Conservation (phyloP, 2,113 vertebrate species). For the Lycaon pictus region DNA sequence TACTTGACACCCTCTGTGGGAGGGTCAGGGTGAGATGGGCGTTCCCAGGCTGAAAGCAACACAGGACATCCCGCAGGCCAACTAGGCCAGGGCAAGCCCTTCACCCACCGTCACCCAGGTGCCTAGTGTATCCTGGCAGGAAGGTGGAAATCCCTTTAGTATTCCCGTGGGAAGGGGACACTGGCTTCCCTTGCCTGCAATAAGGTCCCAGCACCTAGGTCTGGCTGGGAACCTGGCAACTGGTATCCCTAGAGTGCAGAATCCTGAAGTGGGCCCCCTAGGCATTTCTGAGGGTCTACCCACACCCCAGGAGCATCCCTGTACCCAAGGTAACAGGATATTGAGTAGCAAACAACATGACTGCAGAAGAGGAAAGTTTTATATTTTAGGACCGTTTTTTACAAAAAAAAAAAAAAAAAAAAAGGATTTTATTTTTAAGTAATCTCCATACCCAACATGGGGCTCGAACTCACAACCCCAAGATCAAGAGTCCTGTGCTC, state of each 20-base stretch:
- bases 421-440: neutral
- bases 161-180: neutral
- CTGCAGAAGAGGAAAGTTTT: neutral
- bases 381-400: neutral
- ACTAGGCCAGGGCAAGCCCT: neutral
- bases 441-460: neutral
- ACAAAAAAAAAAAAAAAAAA: neutral
- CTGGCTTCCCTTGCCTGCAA: neutral
- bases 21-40: neutral
- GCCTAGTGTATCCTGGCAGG: neutral
- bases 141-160: neutral
- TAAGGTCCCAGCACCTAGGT: neutral
- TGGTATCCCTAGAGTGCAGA: neutral
- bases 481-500: neutral
- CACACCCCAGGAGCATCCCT: neutral
- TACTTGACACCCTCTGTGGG: neutral
- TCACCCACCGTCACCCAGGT: neutral
- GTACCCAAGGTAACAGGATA: neutral
- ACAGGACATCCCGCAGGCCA: neutral
- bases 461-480: neutral
- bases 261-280: neutral
- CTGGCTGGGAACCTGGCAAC: neutral
- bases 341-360: neutral
- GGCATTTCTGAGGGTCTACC: neutral
- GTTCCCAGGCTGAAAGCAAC: neutral